Evolutionary conservation across 2,888 invertebrate species (phyloP).

Genomic region (Pedicia rivosa): DNA sequence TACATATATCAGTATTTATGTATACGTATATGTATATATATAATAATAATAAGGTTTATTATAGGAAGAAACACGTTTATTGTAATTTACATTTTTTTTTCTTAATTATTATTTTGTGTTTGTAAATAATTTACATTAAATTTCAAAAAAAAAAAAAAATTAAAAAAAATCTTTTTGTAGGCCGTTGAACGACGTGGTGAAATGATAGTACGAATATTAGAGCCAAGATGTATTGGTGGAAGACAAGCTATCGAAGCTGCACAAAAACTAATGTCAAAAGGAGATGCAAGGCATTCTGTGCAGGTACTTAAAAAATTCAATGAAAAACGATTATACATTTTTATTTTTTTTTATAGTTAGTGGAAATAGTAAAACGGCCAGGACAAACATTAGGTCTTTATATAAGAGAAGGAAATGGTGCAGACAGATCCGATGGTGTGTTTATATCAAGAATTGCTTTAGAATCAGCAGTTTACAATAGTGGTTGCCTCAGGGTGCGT

Average conservation of each 20-base stretch:
- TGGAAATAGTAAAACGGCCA: constrained; percentile 97
- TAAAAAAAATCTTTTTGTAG: no score
- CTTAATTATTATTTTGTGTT: no score
- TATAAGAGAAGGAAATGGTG: constrained; percentile 98
- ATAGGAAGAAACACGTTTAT: no score
- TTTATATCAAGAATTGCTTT: constrained; percentile 92
- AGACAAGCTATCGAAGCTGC: constrained; percentile 74
- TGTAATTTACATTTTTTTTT: no score
- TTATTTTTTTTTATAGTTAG: constrained; percentile 41
- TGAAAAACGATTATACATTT: background rate
- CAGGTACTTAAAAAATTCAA: constrained; percentile 16
- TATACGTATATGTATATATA: no score
- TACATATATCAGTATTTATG: no score
- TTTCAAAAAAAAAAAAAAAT: no score
- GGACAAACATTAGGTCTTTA: constrained; percentile 97
- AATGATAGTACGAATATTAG: constrained; percentile 87
- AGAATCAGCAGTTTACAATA: constrained; percentile 93
- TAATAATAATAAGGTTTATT: no score
- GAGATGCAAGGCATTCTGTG: constrained; percentile 53
- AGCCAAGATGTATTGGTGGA: constrained; percentile 76
- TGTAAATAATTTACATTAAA: no score
- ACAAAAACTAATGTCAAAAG: constrained; percentile 56
- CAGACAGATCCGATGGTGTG: constrained; percentile 86
- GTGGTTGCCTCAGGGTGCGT: constrained; percentile 75
- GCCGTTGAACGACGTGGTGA: constrained; percentile 85